Base-by-base conservation (phyloP, 2,797 vertebrate species). In the Anguilla pacifica region DNA sequence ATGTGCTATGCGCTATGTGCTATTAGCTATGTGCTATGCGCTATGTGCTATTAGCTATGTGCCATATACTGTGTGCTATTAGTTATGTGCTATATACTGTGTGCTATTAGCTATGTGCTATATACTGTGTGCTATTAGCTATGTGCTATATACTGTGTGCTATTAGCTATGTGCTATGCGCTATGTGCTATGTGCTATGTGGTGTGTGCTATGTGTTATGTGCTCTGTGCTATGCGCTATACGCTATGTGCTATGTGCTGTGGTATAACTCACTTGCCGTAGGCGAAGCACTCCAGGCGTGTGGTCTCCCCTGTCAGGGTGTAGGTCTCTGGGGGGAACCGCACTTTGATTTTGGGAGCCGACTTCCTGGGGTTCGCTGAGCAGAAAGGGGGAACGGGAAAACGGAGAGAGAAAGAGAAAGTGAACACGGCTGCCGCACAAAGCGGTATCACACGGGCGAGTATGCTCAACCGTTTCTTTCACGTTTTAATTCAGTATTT, bases 261-360 rank as follows among this genome's bases (percentile, higher is more conserved):
- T 2, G 39, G 70, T 39, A 19, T 81, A 25, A 96, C 98, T 96
- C 95, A 99, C 98, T 99, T 99, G 89, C 98, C 98, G 11, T 98
- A 98, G 90, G 98, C 98, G 28, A 98, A 99, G 91, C 98, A 99
- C 92, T 99, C 98, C 91, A 99, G 89, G 87, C 97, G 97, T 85
- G 97, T 93, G 0, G 94, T 94, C 88, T 98, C 97, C 88, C 98
- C 98, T 0, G 97, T 93, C 28, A 99, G 94, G 0, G 97, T 96
- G 0, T 99, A 99, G 2, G 97, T 99, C 94, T 99, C 98, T 2
- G 97, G 95, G 0, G 97, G 97, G 91, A 99, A 99, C 25, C 95
- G 96, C 90, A 98, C 97, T 91, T 97, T 98, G 90, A 99, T 98
- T 94, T 90, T 98, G 35, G 98, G 98, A 0, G 96, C 94, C 0